A percentile compares a stretch with the other conserved stretches of the same genome.
phyloP scores from a whole-genome alignment of 2,113 vertebrate genomes.

The Aegotheles bennettii region DNA sequence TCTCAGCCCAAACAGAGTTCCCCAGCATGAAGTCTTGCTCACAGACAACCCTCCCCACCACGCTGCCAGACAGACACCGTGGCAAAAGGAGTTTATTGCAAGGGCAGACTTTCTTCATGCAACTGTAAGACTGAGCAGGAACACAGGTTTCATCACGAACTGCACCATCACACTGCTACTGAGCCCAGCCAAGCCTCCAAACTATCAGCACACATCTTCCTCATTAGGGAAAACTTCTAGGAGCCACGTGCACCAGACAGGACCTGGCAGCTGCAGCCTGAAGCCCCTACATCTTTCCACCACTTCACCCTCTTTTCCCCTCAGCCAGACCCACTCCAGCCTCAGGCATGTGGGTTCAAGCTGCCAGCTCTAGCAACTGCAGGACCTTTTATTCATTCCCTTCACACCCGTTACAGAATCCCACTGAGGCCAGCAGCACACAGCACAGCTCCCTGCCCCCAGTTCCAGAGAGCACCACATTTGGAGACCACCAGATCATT shows the following conservation, averaged over 20 bases:
- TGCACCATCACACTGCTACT: not conserved
- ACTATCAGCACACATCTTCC: not conserved
- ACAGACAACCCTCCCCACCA: not conserved
- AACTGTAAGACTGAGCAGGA: not conserved
- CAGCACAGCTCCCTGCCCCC: conserved; percentile 14
- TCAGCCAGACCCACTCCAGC: not conserved
- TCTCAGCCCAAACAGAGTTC: not conserved
- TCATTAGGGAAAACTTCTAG: not conserved
- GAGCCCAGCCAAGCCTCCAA: not conserved
- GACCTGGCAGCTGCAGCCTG: not conserved
- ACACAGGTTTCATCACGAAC: not conserved
- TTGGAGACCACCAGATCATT: not conserved
- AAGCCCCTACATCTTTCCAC: not conserved
- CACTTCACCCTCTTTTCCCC: not conserved
- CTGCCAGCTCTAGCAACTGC: not conserved
- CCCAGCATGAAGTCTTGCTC: not conserved
- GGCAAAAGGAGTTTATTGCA: not conserved
- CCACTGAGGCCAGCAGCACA: conserved; percentile 21
- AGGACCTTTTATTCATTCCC: conserved; percentile 29
- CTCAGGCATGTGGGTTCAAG: not conserved
- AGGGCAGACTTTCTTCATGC: not conserved
- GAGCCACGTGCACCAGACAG: not conserved
- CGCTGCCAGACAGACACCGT: not conserved
- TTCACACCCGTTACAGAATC: conserved; percentile 5
- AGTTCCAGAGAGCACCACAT: fast-evolving